These are phyloP conservation scores for Linnaemya vulpina DNA, from an alignment of 2,888 invertebrate species.

Conservation along the genomic window DNA sequence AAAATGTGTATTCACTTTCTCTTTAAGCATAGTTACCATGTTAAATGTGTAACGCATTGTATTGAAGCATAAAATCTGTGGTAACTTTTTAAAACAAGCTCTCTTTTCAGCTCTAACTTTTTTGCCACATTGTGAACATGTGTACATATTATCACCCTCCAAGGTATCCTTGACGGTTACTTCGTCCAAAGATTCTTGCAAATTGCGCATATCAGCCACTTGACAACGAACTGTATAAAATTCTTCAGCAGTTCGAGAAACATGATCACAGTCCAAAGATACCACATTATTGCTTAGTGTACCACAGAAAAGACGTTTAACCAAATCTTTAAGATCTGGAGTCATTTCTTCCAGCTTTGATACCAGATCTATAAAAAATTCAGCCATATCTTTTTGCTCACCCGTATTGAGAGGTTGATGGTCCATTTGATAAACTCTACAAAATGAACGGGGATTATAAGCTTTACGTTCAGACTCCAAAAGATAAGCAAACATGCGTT, in stretches of 20 bases:
- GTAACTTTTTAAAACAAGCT: slow-evolving; percentile 96
- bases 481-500: slow-evolving; percentile 97
- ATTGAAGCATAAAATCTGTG: slow-evolving; percentile 96
- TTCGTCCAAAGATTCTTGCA: slow-evolving; percentile 97
- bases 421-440: slow-evolving; percentile 98
- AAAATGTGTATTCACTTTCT: slow-evolving; percentile 98
- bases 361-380: slow-evolving; percentile 98
- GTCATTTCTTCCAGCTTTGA: slow-evolving; percentile 98
- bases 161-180: slow-evolving; percentile 98
- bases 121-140: slow-evolving; percentile 96
- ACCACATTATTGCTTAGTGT: slow-evolving; percentile 97
- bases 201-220: slow-evolving; percentile 97
- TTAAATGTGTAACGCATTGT: slow-evolving; percentile 99
- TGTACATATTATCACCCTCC: slow-evolving; percentile 99
- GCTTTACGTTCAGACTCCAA: slow-evolving; percentile 97
- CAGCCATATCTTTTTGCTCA: slow-evolving; percentile 99
- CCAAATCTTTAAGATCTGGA: slow-evolving; percentile 92
- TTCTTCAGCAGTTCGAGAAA: slow-evolving; percentile 96
- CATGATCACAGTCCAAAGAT: slow-evolving; percentile 96
- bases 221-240: slow-evolving; percentile 98
- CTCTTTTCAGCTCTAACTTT: slow-evolving; percentile 98
- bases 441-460: slow-evolving; percentile 97
- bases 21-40: slow-evolving; percentile 98
- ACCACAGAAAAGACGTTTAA: slow-evolving; percentile 96
- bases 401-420: slow-evolving; percentile 97